Base-by-base conservation (phyloP, 2,888 invertebrate species). In the Chalcis sispes region DNA sequence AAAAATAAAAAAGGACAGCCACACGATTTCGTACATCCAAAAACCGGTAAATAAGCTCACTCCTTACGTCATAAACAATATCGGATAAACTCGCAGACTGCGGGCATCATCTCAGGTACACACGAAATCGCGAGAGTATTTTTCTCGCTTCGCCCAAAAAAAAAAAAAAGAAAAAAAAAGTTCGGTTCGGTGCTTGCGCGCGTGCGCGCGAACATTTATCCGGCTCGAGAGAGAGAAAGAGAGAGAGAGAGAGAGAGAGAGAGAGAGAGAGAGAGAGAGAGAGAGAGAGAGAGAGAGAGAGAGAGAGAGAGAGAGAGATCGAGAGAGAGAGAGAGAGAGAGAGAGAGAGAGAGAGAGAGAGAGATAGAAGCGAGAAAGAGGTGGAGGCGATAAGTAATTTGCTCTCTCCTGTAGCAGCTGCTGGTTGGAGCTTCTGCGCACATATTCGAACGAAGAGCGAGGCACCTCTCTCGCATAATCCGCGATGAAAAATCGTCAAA, bases 401-500 rank as follows among this genome's bases (percentile, higher is more conserved):
- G 59, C 61, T 36, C 20, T 20, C 20, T 50, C 10, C 4, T 46
- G 13, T 32, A n/a, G 48, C 46, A 46, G 54, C 42, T 54, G 62
- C 52, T 20, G 27, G 32, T 40, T 50, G 18, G n/a, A 15, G n/a
- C 40, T 40, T 18, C 40, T 32, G 52, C 58, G 4, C 58, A 27
- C 29, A 18, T 25, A 4, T 5, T 1, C 36, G 50, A 66, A 40
- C n/a, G n/a, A n/a, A n/a, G n/a, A n/a, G n/a, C n/a, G 32, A 25
- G 10, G 27, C 42, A 8, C 23, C 5, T 13, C 23, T 5, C 8
- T 1, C 29, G 18, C 25, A 61, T 77, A 79, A 77, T 79, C 72
- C 77, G 61, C 59, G 61, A 72, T 79, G 75, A 77, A 72, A 75
- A 79, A 77, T 77, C 70, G 58, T 74, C 66, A 71, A 77, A 77